Evolutionary conservation across 2,797 vertebrate species (phyloP), one percentile per base, ranked within the genome.

Genomic region (Pyrocephalus nanus): DNA sequence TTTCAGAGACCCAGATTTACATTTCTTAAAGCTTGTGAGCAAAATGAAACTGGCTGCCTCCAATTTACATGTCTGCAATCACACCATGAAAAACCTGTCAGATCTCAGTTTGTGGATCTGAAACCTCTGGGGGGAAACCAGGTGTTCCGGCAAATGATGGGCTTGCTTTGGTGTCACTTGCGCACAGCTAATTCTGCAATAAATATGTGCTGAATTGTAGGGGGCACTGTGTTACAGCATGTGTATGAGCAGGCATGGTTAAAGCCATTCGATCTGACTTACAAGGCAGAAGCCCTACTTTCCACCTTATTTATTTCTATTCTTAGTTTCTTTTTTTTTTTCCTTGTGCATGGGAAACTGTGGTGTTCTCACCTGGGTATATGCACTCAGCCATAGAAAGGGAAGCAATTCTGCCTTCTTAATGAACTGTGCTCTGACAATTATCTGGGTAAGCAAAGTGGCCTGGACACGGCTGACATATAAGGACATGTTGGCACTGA

Each of bases 1-100:
- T 87, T 96, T 94, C 93, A 76, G 83, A 90, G 74, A 65, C 83
- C 64, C 61, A 85, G 93, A 97, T 93, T 96, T 95, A 92, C 95
- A 92, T 95, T 95, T 89, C 90, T 93, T 90, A 87, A 79, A 92
- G 55, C 83, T 96, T 7, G 12, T 79, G 78, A 96, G 73, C 13
- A 9, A 96, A 96, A 96, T 80, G 55, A 95, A 92, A 92, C 88
- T 92, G 86, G 74, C 76, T 86, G 85, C 58, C 67, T 96, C 78
- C 72, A 77, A 74, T 96, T 95, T 93, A 61, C 84, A 90, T 93
- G 94, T 86, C 80, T 95, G 64, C 66, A 94, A 88, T 78, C 72
- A 76, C 75, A 86, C 77, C 75, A 88, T 53, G 91, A 84, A 86
- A 95, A 93, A 73, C 6, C 73, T 94, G 83, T 60, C 78, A 95